Conservation (phyloP, 1,140 invertebrate species). For the Drosophila rufa region DNA sequence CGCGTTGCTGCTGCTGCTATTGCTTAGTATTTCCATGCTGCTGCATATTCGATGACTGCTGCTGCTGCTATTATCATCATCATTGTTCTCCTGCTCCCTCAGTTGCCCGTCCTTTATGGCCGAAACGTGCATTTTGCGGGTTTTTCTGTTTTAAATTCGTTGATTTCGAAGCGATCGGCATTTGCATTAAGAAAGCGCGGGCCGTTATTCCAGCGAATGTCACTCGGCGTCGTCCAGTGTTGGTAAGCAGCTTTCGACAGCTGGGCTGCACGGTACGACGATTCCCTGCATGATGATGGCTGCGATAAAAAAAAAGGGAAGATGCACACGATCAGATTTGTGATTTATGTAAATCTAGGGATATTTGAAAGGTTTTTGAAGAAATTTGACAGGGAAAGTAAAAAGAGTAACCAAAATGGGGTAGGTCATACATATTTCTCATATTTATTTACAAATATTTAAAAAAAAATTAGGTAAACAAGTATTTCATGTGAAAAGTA, state of each 20-base stretch:
- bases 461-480: background rate
- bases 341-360: background rate
- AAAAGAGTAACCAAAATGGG: too few species aligned
- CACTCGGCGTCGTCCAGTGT: slow-evolving; percentile 44
- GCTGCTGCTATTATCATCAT: slow-evolving; percentile 15
- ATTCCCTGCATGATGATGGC: slow-evolving; percentile 45
- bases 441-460: too few species aligned
- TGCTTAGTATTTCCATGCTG: slow-evolving; percentile 31
- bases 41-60: slow-evolving; percentile 33
- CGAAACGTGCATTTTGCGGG: slow-evolving; percentile 73
- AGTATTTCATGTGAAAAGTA: background rate
- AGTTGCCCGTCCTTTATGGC: slow-evolving; percentile 48
- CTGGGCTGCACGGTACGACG: background rate
- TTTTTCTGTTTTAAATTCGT: slow-evolving; percentile 66
- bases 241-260: slow-evolving; percentile 36
- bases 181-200: slow-evolving; percentile 38
- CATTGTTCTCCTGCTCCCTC: slow-evolving; percentile 13
- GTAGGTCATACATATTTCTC: background rate
- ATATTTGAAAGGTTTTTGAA: background rate
- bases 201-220: slow-evolving; percentile 36
- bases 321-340: slow-evolving; percentile 12
- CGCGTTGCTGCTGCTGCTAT: slow-evolving; percentile 13
- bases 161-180: slow-evolving; percentile 33
- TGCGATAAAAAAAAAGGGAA: slow-evolving; percentile 26
- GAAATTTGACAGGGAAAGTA: background rate